A percentile compares a stretch with the other conserved stretches of the same genome.
Conservation (phyloP, 2,888 invertebrate genomes). For the Nowickia ferox region DNA sequence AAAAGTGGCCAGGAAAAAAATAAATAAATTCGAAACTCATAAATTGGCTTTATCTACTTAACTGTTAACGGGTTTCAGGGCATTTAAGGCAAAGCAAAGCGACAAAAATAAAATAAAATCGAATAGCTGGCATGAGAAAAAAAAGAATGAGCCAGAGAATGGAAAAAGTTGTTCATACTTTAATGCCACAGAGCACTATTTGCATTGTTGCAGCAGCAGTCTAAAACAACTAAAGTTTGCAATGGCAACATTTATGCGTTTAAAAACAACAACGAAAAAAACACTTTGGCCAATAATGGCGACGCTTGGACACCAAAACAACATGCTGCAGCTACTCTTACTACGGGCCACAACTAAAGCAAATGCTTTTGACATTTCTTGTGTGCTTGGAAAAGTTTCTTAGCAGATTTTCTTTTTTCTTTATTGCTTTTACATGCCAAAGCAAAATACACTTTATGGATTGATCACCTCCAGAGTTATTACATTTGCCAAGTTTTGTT, state of each 20-base stretch:
- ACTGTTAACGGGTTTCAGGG: slow-evolving; percentile 80
- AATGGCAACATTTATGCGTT: slow-evolving; percentile 66
- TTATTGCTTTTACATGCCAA: slow-evolving; percentile 54
- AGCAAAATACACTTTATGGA: slow-evolving; percentile 74
- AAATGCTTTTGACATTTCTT: slow-evolving; percentile 67
- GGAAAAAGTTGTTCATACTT: slow-evolving; percentile 59
- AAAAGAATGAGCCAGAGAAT: slow-evolving; percentile 45
- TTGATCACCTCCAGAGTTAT: slow-evolving; percentile 75
- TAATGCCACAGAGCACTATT: slow-evolving; percentile 56
- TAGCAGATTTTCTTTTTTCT: not conserved
- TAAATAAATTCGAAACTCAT: slow-evolving; percentile 80
- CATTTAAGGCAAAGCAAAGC: slow-evolving; percentile 49
- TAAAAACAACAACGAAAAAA: not conserved
- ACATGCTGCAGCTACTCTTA: slow-evolving; percentile 47
- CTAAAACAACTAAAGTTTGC: slow-evolving; percentile 58
- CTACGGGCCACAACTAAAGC: slow-evolving; percentile 51
- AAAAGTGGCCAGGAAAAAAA: slow-evolving; percentile 30
- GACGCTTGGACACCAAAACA: slow-evolving; percentile 66
- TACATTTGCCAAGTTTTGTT: slow-evolving; percentile 74
- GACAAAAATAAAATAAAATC: slow-evolving; percentile 21
- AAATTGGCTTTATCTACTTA: slow-evolving; percentile 83
- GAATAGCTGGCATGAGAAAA: slow-evolving; percentile 11
- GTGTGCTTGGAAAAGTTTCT: slow-evolving; percentile 37
- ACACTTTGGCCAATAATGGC: slow-evolving; percentile 64
- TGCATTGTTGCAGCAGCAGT: slow-evolving; percentile 66